Evolutionary conservation across 2,797 vertebrate genomes (phyloP), one percentile per base, ranked within the genome.

Genomic region (Neosilurus mollespiculum): DNA sequence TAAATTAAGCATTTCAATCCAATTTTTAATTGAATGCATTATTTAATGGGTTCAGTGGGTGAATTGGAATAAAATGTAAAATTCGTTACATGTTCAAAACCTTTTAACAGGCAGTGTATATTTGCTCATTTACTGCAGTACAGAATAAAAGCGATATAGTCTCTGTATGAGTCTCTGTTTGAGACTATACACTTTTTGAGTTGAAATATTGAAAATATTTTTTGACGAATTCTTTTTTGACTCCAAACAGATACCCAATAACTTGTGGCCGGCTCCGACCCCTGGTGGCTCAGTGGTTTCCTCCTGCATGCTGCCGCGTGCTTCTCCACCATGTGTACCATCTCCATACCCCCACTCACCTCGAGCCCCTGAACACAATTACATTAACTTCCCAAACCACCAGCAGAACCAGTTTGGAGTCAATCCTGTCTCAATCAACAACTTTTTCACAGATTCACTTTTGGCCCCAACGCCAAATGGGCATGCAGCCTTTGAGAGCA

Each of bases 391-490:
- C 91, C 95, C 97, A 84, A 96, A 96, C 88, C 98, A 98, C 88
- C 98, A 98, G 92, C 97, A 99, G 93, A 98, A 96, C 92, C 98
- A 99, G 92, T 99, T 98, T 56, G 93, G 96, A 78, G 86, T 89
- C 73, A 87, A 87, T 72, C 98, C 99, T 1, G 91, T 99, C 84
- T 96, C 97, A 81, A 95, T 99, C 87, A 99, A 99, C 92, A 99
- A 98, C 94, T 99, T 99, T 93, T 99, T 99, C 82, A 94, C 97
- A 69, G 98, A 99, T 95, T 97, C 97, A 7, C 95, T 99, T 88
- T 96, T 99, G 85, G 92, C 96, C 67, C 95, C 96, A 34, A 89
- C 95, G 11, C 85, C 95, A 89, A 96, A 95, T 86, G 94, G 95
- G 89, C 97, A 97, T 30, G 96, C 96, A 15, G 94, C 96, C 56